Base-by-base conservation (phyloP, 2,888 invertebrate species). In the Cryptosula pallasiana region DNA sequence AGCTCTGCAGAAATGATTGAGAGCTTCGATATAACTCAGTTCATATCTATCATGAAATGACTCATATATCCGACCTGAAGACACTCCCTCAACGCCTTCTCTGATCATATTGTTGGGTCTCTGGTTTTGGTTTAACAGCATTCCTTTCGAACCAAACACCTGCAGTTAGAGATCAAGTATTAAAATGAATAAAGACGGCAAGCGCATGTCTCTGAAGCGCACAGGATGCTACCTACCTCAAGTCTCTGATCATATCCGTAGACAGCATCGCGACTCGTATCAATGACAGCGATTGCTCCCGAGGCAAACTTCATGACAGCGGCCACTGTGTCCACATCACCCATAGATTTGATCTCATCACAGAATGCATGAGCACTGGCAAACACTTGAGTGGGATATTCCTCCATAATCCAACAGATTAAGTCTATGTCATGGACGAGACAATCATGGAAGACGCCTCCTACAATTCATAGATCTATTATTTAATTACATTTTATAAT, bases 241-340 rank as follows among this genome's bases (percentile, higher is more conserved):
- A 90, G 79, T 75, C 91, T 86, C 80, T 90, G 90, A 75, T 91
- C 91, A 77, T 90, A 90, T 0, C 91, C 90, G 77, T 89, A 90
- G 16, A 84, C 83, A 36, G 89, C 87, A 80, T 87, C 88, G 36
- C 90, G 86, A 76, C 89, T 89, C 72, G 89, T 84, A 80, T 91
- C 90, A 63, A 90, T 88, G 71, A 88, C 85, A 1, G 87, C 89
- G 32, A 90, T 81, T 1, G 89, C 87, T 1, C 90, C 90, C 55
- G 89, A 89, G 0, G 89, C 87, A 79, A 89, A 91, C 63, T 88
- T 87, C 54, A 90, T 81, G 1, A 88, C 82, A 71, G 88, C 88
- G 0, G 86, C 88, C 0, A 90, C 88, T 0, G 88, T 89, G 79
- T 91, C 91, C 74, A 88, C 88, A 81, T 90, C 90, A 72, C 87